Base-by-base conservation (phyloP, 1,140 invertebrate genomes). In the Bicyclus anynana region DNA sequence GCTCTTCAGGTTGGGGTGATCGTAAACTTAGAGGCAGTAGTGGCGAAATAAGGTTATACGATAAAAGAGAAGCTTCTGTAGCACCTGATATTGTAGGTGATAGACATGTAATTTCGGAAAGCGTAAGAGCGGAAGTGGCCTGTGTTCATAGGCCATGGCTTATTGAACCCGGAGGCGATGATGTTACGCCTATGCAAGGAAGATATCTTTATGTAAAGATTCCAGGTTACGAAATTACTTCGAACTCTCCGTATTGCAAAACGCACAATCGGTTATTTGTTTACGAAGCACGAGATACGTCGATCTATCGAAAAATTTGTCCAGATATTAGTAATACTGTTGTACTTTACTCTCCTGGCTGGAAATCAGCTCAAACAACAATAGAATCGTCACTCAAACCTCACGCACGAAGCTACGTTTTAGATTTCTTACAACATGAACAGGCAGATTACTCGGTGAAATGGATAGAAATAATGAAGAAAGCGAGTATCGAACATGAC, bases 391-490 rank as follows among this genome's bases (percentile, higher is more conserved):
- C 87, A 38, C 74, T 91, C 56, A 87, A 90, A 27, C 91, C 91
- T 27, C 92, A 94, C 58, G 90, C 92, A 0, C 80, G 92, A 44
- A 94, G 93, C 69, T 94, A 93, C 60, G 91, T 94, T 14, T 91
- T 94, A 14, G 93, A 94, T 72, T 94, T 94, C 72, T 73, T 94
- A 2, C 93, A 93, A 71, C 89, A 91, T 16, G 93, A 95, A 65
- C 91, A 91, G 3, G 93, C 93, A 0, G 92, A 91, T 69, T 95
- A 95, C 74, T 89, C 90, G 4, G 92, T 95, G 20, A 93, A 92
- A 48, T 95, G 94, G 94, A 94, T 95, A 84, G 94, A 95, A 62
- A 91, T 95, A 17, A 94, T 93, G 18, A 94, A 94, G 67, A 91
- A 93, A 65, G 91, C 93, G 12, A 86, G 85, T 7, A 84, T 90